Base-by-base conservation (phyloP, 1,140 invertebrate genomes). In the Leptopilina clavipes region DNA sequence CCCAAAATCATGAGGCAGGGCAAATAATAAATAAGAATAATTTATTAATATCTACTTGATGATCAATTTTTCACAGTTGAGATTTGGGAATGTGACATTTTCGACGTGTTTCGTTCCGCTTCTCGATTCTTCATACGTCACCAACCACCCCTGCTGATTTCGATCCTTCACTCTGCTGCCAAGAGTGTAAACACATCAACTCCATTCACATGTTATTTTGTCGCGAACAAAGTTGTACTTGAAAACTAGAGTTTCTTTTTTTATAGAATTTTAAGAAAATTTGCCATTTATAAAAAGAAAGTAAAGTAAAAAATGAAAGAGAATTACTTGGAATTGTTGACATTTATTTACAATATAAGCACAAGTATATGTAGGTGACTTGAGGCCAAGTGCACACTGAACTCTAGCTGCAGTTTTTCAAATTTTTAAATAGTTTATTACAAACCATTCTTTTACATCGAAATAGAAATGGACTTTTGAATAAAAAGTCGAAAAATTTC, bases 291-390 rank as follows among this genome's bases (percentile, higher is more conserved):
- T n/a, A n/a, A n/a, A n/a, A n/a, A n/a, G n/a, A n/a, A n/a, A n/a
- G n/a, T n/a, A n/a, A n/a, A n/a, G n/a, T n/a, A n/a, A n/a, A n/a
- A n/a, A n/a, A n/a, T n/a, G n/a, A 31, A 31, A 31, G 25, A 31
- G 18, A 56, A 56, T 56, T 22, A 19, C 52, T 22, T 5, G 18
- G 18, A 56, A 56, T 56, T 8, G 6, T 56, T 19, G 52, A 22
- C 17, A 56, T 56, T 56, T 19, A 56, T 56, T 18, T 56, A 56
- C 18, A 19, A 56, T 56, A 19, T 56, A 19, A 56, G 52, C n/a
- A 19, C 52, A 5, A 56, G 52, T 31, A 2, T 56, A 56, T 56
- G 52, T 56, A 56, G 52, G 52, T 56, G 17, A 56, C 18, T 17
- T 56, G 5, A 17, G 52, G 52, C 18, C 18, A 19, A 56, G 52